phyloP scores from a whole-genome alignment of 2,113 vertebrate species.

The Melospiza georgiana region DNA sequence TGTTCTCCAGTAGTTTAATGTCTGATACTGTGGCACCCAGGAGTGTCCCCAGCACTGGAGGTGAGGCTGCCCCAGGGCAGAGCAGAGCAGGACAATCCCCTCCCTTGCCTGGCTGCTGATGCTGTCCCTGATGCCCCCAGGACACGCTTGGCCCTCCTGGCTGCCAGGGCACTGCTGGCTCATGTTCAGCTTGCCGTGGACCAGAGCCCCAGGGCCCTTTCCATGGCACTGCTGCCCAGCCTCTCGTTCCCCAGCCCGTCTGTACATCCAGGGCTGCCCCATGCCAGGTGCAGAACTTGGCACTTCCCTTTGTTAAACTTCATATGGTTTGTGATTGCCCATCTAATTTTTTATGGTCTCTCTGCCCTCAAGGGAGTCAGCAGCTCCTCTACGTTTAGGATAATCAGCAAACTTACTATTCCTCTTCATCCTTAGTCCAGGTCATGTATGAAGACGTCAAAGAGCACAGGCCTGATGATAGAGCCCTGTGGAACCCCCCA shows the following conservation, averaged over 20 bases:
- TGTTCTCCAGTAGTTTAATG: background rate
- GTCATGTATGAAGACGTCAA: background rate
- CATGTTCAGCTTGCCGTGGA: too few species aligned
- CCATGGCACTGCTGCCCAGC: too few species aligned
- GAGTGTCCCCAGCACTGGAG: background rate
- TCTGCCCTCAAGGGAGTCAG: background rate
- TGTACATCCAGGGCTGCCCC: background rate
- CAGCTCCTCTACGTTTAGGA: background rate
- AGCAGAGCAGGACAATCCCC: background rate
- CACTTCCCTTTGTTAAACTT: accelerated
- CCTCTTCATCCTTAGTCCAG: too few species aligned
- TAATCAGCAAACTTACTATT: too few species aligned
- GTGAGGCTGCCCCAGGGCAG: background rate
- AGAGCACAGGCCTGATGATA: background rate
- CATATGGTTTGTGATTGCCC: accelerated
- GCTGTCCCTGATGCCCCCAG: background rate
- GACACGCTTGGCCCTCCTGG: background rate
- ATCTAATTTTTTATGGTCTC: accelerated
- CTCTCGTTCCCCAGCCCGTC: too few species aligned
- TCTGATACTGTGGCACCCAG: accelerated
- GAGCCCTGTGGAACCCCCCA: background rate
- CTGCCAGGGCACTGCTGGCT: too few species aligned
- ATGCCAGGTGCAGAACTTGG: background rate
- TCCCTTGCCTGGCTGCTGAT: background rate
- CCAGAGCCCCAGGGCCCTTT: too few species aligned